phyloP scores from a whole-genome alignment of 2,113 vertebrate genomes.

The Lethenteron reissneri region DNA sequence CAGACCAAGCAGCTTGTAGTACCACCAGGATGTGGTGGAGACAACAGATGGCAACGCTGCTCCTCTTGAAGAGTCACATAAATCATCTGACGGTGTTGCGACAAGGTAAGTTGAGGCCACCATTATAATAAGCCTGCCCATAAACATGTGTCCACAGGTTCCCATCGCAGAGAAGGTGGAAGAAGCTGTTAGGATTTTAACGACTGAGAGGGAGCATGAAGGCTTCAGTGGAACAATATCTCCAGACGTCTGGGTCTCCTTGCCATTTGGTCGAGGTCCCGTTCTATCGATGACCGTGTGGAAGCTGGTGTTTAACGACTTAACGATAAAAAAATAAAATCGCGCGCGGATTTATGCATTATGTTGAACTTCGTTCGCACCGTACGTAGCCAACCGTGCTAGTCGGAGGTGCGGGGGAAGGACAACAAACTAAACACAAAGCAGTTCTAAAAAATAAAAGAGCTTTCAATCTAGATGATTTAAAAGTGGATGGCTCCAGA shows the following conservation, averaged over 20 bases:
- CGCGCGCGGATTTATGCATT: neutral
- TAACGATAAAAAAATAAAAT: neutral
- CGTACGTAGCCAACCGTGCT: neutral
- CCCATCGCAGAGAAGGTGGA: neutral
- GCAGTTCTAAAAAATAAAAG: neutral
- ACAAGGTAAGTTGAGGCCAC: neutral
- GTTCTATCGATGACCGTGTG: neutral
- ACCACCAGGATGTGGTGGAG: neutral
- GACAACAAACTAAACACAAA: neutral
- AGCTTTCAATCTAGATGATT: neutral
- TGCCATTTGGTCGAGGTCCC: neutral
- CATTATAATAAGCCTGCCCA: conserved; percentile 2
- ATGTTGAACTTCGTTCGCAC: neutral
- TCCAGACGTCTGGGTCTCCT: neutral
- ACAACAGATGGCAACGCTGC: neutral
- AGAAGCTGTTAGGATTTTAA: neutral
- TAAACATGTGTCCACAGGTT: neutral
- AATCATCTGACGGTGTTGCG: neutral
- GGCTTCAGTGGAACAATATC: neutral
- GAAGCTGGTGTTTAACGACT: neutral
- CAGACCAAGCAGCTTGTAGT: neutral
- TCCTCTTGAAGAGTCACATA: neutral
- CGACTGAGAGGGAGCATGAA: neutral
- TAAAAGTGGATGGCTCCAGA: neutral
- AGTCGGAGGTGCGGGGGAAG: neutral